phyloP scores from a whole-genome alignment of 1,140 invertebrate species.

The Brachionus koreanus region DNA sequence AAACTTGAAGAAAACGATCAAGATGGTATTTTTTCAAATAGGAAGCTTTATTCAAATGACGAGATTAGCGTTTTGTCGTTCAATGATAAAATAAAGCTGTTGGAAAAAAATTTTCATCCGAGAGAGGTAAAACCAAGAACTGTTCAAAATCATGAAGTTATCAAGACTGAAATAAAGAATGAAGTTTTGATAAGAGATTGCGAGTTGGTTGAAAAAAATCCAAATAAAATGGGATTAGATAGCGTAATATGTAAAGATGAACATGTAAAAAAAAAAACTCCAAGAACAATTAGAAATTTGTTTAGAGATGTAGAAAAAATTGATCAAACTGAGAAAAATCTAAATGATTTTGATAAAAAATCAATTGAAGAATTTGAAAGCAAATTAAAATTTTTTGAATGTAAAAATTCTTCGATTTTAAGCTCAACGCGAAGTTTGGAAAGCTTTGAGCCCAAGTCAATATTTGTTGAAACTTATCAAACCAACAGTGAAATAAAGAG shows the following conservation, averaged over 20 bases:
- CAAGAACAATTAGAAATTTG: not conserved
- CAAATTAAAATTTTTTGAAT: slow-evolving; percentile 13
- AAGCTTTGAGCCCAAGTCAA: not conserved
- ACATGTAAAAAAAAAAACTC: not conserved
- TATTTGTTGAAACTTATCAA: not conserved
- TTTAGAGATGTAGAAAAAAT: not conserved
- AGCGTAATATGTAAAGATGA: not conserved
- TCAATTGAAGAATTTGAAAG: not conserved
- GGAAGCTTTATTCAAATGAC: not conserved
- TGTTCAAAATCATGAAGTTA: not conserved
- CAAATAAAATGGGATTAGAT: not conserved
- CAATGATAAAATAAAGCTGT: not conserved
- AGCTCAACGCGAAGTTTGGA: not conserved
- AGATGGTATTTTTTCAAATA: too few species aligned
- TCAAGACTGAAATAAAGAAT: not conserved
- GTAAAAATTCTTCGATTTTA: not conserved
- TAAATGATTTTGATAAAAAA: not conserved
- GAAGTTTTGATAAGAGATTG: not conserved
- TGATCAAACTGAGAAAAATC: not conserved
- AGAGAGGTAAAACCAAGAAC: not conserved
- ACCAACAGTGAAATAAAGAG: not conserved
- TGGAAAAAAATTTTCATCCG: not conserved
- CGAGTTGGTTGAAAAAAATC: not conserved
- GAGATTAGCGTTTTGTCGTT: not conserved
- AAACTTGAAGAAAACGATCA: too few species aligned